Evolutionary conservation across 1,140 invertebrate genomes (phyloP).

Genomic region (Philopotamus ludificatus): DNA sequence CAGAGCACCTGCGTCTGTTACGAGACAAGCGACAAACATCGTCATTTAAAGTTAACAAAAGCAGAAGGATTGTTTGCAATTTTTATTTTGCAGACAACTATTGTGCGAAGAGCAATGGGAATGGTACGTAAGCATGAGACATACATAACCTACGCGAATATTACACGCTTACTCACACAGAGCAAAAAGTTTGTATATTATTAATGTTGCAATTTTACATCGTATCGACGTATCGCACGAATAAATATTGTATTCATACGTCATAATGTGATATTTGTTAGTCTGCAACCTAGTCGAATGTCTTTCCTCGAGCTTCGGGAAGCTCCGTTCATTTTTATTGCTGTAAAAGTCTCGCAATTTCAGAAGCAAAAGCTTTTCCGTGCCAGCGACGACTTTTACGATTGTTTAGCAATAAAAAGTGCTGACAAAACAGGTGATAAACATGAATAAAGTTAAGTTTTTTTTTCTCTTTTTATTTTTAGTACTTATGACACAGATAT

Average conservation of each 20-base stretch:
- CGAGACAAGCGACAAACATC: conserved; percentile 18
- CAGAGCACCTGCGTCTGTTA: conserved; percentile 20
- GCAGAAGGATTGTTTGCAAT: too few species aligned
- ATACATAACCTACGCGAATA: too few species aligned
- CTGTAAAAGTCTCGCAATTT: conserved; percentile 25
- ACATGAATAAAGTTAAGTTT: conserved; percentile 27
- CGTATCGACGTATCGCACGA: too few species aligned
- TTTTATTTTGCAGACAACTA: too few species aligned
- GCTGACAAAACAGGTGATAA: conserved; percentile 27
- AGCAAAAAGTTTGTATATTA: too few species aligned
- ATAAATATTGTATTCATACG: too few species aligned
- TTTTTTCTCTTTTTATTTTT: neutral
- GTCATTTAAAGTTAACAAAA: conserved; percentile 29
- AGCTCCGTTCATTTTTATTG: conserved; percentile 14
- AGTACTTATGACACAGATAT: neutral
- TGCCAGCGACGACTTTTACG: conserved; percentile 23
- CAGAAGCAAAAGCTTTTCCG: conserved; percentile 17
- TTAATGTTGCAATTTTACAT: too few species aligned
- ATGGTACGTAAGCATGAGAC: too few species aligned
- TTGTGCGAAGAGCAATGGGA: too few species aligned
- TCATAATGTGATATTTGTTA: neutral
- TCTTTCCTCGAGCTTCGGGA: conserved; percentile 1
- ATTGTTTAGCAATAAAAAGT: conserved; percentile 29
- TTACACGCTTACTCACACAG: too few species aligned
- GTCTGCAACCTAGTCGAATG: conserved; percentile 2